phyloP scores from a whole-genome alignment of 2,113 vertebrate species.

The Deroptyus accipitrinus region DNA sequence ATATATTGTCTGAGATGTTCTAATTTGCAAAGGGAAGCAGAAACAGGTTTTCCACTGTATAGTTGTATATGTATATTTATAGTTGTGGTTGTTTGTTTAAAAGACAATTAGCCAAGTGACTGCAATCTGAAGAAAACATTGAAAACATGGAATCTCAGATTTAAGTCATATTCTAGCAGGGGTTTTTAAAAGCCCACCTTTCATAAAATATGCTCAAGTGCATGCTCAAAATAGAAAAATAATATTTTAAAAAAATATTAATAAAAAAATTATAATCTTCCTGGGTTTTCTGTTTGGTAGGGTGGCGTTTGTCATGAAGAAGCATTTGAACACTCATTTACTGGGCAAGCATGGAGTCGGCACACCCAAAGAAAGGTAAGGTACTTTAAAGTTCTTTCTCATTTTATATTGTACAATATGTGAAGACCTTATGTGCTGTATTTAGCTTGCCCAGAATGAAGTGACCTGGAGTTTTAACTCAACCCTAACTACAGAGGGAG shows the following conservation, averaged over 20 bases:
- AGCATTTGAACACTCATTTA: constrained; percentile 95
- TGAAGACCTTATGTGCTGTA: neutral
- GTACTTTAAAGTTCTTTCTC: neutral
- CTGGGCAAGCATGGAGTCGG: constrained; percentile 96
- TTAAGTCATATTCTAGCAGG: neutral
- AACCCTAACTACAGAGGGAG: neutral
- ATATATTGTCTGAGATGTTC: neutral
- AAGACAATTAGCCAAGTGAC: neutral
- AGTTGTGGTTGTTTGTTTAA: neutral
- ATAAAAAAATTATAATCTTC: neutral
- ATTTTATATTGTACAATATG: neutral
- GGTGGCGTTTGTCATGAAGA: constrained; percentile 99
- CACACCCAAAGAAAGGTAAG: constrained; percentile 96
- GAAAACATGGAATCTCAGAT: neutral
- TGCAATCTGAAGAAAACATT: neutral
- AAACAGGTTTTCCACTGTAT: neutral
- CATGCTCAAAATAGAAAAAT: neutral
- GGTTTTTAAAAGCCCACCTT: neutral
- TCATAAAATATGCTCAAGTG: neutral
- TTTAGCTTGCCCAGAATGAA: neutral
- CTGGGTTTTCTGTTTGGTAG: constrained; percentile 71
- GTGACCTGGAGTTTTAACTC: neutral
- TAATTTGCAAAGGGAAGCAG: neutral
- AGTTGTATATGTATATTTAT: too few species aligned
- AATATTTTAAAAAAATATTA: neutral